phyloP scores from a whole-genome alignment of 2,797 vertebrate genomes.

The Zalophus californianus region DNA sequence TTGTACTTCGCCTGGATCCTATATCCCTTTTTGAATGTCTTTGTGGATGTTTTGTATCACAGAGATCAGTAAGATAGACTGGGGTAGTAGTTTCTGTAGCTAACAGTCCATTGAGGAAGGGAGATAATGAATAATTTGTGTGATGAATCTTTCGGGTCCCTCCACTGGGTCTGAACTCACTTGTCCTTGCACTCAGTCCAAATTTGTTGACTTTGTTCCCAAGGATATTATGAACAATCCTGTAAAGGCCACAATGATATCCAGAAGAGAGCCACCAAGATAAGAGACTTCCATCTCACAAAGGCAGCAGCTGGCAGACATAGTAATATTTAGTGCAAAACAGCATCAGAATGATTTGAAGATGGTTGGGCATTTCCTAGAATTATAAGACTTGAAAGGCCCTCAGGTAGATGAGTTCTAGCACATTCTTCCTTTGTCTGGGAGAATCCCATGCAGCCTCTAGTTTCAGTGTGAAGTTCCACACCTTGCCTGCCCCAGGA shows the following conservation, averaged over 20 bases:
- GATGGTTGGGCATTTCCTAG: not conserved
- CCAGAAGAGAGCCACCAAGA: not conserved
- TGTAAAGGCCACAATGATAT: not conserved
- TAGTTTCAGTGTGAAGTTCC: not conserved
- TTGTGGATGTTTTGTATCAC: not conserved
- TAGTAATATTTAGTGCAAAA: not conserved
- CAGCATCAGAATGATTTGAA: not conserved
- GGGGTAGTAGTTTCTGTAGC: not conserved
- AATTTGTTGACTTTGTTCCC: not conserved
- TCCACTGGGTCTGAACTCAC: not conserved
- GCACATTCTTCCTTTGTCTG: not conserved
- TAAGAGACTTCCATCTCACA: not conserved
- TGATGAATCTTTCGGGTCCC: not conserved
- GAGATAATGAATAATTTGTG: not conserved
- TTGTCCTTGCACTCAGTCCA: not conserved
- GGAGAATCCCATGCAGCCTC: not conserved
- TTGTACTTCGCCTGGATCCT: not conserved
- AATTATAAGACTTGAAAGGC: not conserved
- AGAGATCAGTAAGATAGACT: not conserved
- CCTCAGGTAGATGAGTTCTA: not conserved
- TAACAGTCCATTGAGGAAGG: not conserved
- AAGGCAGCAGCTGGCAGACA: not conserved
- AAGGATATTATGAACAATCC: not conserved
- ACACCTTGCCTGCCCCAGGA: not conserved
- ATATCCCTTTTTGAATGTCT: not conserved